Base-by-base conservation (phyloP, 2,113 vertebrate genomes). In the Furnarius figulus region DNA sequence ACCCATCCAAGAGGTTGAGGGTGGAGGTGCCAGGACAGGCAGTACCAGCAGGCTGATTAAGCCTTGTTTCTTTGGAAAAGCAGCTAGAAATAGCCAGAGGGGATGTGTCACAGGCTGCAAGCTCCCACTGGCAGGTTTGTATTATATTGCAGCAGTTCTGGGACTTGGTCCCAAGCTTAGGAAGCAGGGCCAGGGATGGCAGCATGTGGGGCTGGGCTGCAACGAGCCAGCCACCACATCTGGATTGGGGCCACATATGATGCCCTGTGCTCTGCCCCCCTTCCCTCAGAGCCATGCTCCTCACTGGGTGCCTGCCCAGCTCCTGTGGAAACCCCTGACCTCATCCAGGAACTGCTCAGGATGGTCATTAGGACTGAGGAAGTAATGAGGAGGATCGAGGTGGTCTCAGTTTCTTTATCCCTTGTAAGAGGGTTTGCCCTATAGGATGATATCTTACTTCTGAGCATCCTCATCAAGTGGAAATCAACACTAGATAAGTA, bases 391-490 rank as follows among this genome's bases (percentile, higher is more conserved):
- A 55, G 71, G 89, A 81, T 93, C 3, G 9, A 61, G n/a, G 66
- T 2, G 8, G 58, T 85, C 89, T 95, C 87, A 40, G 63, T 96
- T 93, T 95, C 95, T 77, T 96, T 71, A 97, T 95, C 93, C 66
- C 75, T 53, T 24, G 14, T 94, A 96, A 96, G 92, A 91, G 40
- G 71, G 78, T 96, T 96, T 93, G 82, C 19, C 9, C 79, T 49
- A 39, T 61, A 90, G 40, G 82, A 72, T 2, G 79, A 95, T 92
- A 85, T 62, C 39, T 91, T 52, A 25, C 85, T 56, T 71, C 74
- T 78, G 58, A 82, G 78, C 75, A 81, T 86, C 74, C 91, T 73
- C 76, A 37, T 42, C 68, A 55, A 75, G 61, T 58, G 65, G 87
- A 93, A 96, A 86, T 80, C 88, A 93, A 76, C 87, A 89, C 87